Base-by-base conservation (phyloP, 2,113 vertebrate species). In the Neogobius melanostomus region DNA sequence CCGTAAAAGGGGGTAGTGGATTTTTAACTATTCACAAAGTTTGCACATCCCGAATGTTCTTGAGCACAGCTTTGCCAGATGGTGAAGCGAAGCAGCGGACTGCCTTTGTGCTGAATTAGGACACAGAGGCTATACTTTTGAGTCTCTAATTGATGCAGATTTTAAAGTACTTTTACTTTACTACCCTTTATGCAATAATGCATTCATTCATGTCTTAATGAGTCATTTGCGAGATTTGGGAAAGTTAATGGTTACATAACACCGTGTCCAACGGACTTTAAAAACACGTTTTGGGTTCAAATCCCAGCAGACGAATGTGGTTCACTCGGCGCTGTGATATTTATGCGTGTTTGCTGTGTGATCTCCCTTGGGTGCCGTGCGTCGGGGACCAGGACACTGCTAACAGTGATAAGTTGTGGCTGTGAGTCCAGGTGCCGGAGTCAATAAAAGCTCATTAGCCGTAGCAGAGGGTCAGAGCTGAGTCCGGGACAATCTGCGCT, bases 381-480 rank as follows among this genome's bases (percentile, higher is more conserved):
- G 15, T 76, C 53, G 42, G 46, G 70, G 77, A 82, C 62, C 6
- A 57, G 62, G 78, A 71, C 28, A 2, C 28, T 42, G 68, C 80
- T 90, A 90, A 89, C 82, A 12, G 82, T 91, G 88, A 90, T 90
- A 88, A 90, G 88, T 90, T 89, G 69, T 84, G 78, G 85, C 82
- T 77, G 82, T 66, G 77, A 80, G 83, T 84, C 77, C 87, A 87
- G 88, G 82, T 87, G 82, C 83, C 82, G 71, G 15, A 85, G 89
- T 91, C 90, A 90, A 91, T 91, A 91, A 91, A 89, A 83, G 78
- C 89, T 89, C 89, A 91, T 91, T 91, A 91, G 77, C 83, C 82
- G 83, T 84, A 82, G 79, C 74, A 80, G 87, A 68, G 83, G 87
- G 88, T 90, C 89, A 84, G 86, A 80, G 85, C 76, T 84, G 68